phyloP scores from a whole-genome alignment of 2,797 vertebrate genomes.

The Sebastolobus alascanus region DNA sequence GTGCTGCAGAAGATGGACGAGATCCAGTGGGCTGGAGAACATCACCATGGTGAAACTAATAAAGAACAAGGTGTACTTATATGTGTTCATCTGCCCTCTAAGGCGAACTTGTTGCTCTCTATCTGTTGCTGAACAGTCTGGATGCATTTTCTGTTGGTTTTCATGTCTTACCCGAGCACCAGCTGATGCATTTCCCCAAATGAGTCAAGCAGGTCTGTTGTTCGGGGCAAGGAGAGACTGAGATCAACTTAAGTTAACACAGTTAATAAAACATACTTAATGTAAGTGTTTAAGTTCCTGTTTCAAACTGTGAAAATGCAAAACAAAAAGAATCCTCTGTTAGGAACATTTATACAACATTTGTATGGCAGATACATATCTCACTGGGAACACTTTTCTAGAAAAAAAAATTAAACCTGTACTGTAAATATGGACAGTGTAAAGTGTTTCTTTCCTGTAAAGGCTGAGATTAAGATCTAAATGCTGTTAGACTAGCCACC shows the following conservation, averaged over 20 bases:
- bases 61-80: slow-evolving; percentile 24
- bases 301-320: slow-evolving; percentile 75
- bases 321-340: slow-evolving; percentile 59
- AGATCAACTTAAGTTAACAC: slow-evolving; percentile 27
- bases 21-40: slow-evolving; percentile 9
- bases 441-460: slow-evolving; percentile 59
- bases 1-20: slow-evolving; percentile 22
- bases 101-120: slow-evolving; percentile 17
- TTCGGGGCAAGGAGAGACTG: slow-evolving; percentile 36
- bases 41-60: slow-evolving; percentile 13
- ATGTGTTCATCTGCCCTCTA: slow-evolving; percentile 34
- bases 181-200: slow-evolving; percentile 43
- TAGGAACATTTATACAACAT: slow-evolving; percentile 77
- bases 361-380: slow-evolving; percentile 75
- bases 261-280: slow-evolving; percentile 34
- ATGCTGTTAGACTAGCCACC: slow-evolving; percentile 51
- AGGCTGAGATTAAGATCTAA: slow-evolving; percentile 49
- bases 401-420: slow-evolving; percentile 73
- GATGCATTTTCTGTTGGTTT: slow-evolving; percentile 42
- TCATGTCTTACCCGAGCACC: slow-evolving; percentile 49
- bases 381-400: slow-evolving; percentile 71
- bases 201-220: slow-evolving; percentile 35
- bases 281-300: slow-evolving; percentile 51
- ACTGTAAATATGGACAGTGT: slow-evolving; percentile 64
- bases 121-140: slow-evolving; percentile 42